A percentile compares a stretch with the other conserved stretches of the same genome.
Conservation (phyloP, 2,888 invertebrate species). For the Lasioglossum lativentre region DNA sequence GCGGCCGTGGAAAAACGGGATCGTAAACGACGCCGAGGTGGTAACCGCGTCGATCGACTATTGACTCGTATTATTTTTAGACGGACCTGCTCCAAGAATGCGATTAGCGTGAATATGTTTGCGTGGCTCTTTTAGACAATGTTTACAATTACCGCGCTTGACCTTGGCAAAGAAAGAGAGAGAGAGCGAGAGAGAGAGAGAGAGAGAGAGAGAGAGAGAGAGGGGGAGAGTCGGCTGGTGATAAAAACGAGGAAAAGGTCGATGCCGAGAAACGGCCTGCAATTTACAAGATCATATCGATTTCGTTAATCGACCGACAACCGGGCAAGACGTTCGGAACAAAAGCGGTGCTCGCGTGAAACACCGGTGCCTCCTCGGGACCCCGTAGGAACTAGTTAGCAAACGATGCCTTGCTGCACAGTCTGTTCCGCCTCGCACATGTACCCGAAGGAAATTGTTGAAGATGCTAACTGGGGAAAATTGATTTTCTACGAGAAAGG, state of each 20-base stretch:
- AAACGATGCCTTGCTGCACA: background rate
- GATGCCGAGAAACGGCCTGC: constrained; percentile 3
- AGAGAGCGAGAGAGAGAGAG: background rate
- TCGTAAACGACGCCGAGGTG: constrained; percentile 21
- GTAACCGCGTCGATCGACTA: constrained; percentile 33
- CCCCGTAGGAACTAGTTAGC: constrained; percentile 14
- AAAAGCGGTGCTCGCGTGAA: constrained; percentile 2
- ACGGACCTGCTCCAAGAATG: constrained; percentile 24
- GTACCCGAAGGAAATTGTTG: background rate
- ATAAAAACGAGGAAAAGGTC: background rate
- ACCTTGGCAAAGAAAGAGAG: background rate
- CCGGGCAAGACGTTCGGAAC: background rate
- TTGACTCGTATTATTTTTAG: constrained; percentile 35
- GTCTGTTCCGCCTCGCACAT: background rate
- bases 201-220: background rate
- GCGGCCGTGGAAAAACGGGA: constrained; percentile 36
- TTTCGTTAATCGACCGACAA: constrained; percentile 18
- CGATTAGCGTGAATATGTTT: constrained; percentile 34
- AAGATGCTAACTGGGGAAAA: background rate
- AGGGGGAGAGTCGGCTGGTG: background rate
- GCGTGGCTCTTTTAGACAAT: constrained; percentile 13
- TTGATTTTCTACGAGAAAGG: background rate
- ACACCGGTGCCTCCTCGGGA: background rate
- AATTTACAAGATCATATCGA: constrained; percentile 25
- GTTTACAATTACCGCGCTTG: constrained; percentile 13